These are phyloP conservation scores for Polyommatus icarus DNA, from an alignment of 2,888 invertebrate species.

Conservation along the genomic window DNA sequence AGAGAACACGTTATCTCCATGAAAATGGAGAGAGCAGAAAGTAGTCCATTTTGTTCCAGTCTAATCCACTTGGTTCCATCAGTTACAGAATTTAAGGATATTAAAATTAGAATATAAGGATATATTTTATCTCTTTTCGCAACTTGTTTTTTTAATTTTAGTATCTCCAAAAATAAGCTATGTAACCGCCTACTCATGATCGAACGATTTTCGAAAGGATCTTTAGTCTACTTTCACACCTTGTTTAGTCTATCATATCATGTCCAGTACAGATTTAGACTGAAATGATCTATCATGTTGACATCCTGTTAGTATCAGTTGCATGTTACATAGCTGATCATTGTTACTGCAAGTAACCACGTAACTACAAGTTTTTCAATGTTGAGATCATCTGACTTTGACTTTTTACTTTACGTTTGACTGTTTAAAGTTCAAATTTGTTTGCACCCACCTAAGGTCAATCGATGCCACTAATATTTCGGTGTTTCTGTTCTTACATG, in stretches of 20 bases:
- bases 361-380: conserved; percentile 30
- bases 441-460: conserved; percentile 39
- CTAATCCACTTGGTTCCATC: too few relatives aligned
- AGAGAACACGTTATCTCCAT: too few relatives aligned
- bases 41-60: too few relatives aligned
- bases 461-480: conserved; percentile 43
- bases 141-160: too few relatives aligned
- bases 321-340: background rate
- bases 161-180: background rate
- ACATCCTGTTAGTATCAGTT: conserved; percentile 3
- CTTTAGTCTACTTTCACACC: background rate
- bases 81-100: too few relatives aligned
- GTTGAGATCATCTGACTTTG: conserved; percentile 10
- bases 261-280: background rate
- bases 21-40: too few relatives aligned
- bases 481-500: conserved; percentile 40
- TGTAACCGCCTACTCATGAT: background rate
- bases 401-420: conserved; percentile 23
- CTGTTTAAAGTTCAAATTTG: conserved; percentile 33
- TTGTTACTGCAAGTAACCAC: background rate
- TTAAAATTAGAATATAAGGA: too few relatives aligned
- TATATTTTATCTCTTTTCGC: too few relatives aligned
- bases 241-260: background rate
- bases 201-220: background rate
- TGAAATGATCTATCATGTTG: conserved; percentile 1